Evolutionary conservation across 2,888 invertebrate genomes (phyloP).

Genomic region (Epirrita christyi): DNA sequence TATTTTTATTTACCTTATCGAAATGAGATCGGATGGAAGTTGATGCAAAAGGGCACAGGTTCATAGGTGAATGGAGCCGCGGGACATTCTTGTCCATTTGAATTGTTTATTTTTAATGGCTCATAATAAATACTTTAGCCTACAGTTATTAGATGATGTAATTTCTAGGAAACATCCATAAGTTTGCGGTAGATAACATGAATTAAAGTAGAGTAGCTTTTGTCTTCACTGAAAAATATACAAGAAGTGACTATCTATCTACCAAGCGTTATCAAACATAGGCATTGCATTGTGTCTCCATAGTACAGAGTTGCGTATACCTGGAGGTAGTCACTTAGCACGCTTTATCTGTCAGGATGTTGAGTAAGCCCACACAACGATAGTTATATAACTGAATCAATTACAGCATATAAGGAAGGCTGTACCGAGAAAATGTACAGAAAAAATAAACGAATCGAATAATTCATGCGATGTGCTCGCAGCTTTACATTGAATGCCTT

Average conservation of each 20-base stretch:
- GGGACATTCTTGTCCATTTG: constrained; percentile 28
- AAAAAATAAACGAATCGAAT: constrained; percentile 53
- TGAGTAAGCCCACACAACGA: constrained; percentile 59
- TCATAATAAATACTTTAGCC: constrained; percentile 26
- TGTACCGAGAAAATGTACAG: constrained; percentile 46
- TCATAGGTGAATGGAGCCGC: constrained; percentile 55
- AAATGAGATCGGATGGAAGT: constrained; percentile 47
- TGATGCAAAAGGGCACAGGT: constrained; percentile 46
- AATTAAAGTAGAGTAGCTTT: constrained; percentile 21
- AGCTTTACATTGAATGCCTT: constrained; percentile 80
- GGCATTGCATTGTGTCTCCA: constrained; percentile 12
- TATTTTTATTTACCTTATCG: constrained; percentile 51
- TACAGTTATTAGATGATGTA: constrained; percentile 19
- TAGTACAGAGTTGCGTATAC: constrained; percentile 1
- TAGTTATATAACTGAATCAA: constrained; percentile 70
- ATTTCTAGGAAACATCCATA: constrained; percentile 24
- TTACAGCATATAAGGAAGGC: constrained; percentile 60
- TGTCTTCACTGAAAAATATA: constrained; percentile 1
- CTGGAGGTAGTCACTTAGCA: background rate
- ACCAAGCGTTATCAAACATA: background rate
- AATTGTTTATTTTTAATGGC: constrained; percentile 38
- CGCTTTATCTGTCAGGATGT: constrained; percentile 36
- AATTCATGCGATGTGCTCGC: constrained; percentile 69
- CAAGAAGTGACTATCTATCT: too few species aligned
- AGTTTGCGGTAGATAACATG: constrained; percentile 26